These are phyloP conservation scores for Pachypeltis micranthus DNA, from an alignment of 1,140 invertebrate genomes.

Conservation along the genomic window DNA sequence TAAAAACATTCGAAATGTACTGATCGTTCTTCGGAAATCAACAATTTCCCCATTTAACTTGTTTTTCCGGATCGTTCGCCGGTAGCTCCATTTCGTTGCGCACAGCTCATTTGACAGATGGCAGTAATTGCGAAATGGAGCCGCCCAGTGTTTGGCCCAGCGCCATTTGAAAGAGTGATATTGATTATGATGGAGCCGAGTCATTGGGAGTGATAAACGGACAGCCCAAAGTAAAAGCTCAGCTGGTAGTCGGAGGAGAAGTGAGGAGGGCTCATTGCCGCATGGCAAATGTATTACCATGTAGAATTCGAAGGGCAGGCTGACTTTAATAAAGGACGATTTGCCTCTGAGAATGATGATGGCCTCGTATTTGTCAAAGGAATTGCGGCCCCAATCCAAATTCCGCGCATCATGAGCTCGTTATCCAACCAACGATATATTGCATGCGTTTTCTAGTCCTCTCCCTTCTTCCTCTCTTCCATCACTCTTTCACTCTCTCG, in stretches of 20 bases:
- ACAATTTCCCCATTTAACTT: no score
- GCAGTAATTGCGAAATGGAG: no score
- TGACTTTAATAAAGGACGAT: constrained; percentile 9
- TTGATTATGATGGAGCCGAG: constrained; percentile 3
- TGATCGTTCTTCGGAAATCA: no score
- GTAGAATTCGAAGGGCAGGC: constrained; percentile 9
- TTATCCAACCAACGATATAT: constrained; percentile 10
- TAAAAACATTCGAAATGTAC: no score
- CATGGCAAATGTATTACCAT: constrained; percentile 8
- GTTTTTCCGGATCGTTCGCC: no score
- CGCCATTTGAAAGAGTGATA: neutral
- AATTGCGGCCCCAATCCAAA: constrained; percentile 14
- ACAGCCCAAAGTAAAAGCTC: neutral
- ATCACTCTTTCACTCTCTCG: neutral
- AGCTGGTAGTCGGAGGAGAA: neutral
- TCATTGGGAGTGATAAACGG: constrained; percentile 5
- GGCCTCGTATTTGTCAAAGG: constrained; percentile 13
- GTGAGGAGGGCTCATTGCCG: neutral
- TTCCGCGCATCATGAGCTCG: constrained; percentile 16
- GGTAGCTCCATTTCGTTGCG: no score
- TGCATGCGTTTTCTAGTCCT: constrained; percentile 8
- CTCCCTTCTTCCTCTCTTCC: neutral
- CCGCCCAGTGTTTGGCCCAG: neutral
- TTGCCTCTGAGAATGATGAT: constrained; percentile 14
- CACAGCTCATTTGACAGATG: no score